Conservation (phyloP, 2,113 vertebrate genomes). For the Cochlearius cochlearius region DNA sequence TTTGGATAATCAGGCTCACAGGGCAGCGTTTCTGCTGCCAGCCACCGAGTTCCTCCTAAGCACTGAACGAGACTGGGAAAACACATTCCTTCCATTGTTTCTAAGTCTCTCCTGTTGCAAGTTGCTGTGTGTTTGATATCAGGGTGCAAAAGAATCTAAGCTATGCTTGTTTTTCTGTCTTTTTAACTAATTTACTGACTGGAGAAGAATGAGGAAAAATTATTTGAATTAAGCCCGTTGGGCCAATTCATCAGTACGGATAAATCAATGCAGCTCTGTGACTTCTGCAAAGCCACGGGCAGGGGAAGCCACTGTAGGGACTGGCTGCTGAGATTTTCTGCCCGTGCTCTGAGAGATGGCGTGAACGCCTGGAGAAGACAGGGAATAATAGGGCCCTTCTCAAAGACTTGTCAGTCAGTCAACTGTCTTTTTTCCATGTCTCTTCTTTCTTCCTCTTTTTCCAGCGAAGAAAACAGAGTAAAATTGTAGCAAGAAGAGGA, state of each 20-base stretch:
- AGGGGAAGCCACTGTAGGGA: neutral
- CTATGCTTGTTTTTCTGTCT: constrained; percentile 29
- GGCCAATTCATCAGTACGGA: neutral
- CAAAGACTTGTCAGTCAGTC: neutral
- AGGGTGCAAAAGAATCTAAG: constrained; percentile 2
- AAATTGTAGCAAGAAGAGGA: neutral
- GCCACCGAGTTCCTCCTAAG: neutral
- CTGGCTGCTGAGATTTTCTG: neutral
- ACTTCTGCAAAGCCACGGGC: neutral
- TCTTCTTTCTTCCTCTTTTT: neutral
- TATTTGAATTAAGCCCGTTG: neutral
- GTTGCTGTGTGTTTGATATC: constrained; percentile 53
- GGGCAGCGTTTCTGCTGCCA: neutral
- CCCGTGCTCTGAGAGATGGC: neutral
- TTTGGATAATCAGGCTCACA: neutral
- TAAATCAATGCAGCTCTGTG: neutral
- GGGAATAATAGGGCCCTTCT: neutral
- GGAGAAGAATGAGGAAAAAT: constrained; percentile 44
- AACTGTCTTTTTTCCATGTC: neutral
- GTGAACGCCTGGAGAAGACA: neutral
- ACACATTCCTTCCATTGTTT: constrained; percentile 65
- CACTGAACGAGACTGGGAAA: neutral
- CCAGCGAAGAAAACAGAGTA: neutral
- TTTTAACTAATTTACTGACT: constrained; percentile 37
- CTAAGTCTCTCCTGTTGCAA: constrained; percentile 41